Percentiles rank a stretch among this genome's conserved stretches.
Evolutionary conservation across 2,888 invertebrate species (phyloP).

Genomic region (Diarsia mendica): DNA sequence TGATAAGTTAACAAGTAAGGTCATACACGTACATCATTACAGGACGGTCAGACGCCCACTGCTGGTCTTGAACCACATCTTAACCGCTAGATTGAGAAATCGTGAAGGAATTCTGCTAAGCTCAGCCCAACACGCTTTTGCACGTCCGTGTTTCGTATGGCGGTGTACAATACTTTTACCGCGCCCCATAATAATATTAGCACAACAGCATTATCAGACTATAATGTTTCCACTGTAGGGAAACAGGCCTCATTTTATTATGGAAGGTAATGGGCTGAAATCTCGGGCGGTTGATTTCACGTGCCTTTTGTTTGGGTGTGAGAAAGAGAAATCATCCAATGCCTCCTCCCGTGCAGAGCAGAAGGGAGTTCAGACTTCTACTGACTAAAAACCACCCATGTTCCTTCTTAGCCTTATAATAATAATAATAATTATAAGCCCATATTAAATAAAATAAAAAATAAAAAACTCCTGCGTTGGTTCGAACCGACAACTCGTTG

Average conservation of each 20-base stretch:
- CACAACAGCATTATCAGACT: background rate
- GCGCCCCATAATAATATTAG: background rate
- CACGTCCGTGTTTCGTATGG: background rate
- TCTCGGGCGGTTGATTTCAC: no score
- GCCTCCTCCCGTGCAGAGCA: no score
- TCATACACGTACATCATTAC: background rate
- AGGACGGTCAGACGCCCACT: constrained; percentile 15
- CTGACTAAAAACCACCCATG: no score
- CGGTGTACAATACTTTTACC: background rate
- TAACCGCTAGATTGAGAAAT: background rate
- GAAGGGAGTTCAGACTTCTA: no score
- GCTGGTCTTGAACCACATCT: background rate
- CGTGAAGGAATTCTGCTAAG: constrained; percentile 18
- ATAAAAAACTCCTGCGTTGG: no score
- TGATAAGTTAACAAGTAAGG: constrained; percentile 12
- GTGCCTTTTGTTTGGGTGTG: no score
- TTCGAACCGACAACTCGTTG: background rate
- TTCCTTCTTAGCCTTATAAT: no score
- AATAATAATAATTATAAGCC: no score
- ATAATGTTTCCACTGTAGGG: background rate
- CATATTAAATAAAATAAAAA: no score
- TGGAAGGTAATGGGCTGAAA: background rate
- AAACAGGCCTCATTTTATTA: background rate
- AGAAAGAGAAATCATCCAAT: no score
- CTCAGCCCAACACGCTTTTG: background rate